Base-by-base conservation (phyloP, 2,888 invertebrate genomes). In the Amphipyra tragopoginis region DNA sequence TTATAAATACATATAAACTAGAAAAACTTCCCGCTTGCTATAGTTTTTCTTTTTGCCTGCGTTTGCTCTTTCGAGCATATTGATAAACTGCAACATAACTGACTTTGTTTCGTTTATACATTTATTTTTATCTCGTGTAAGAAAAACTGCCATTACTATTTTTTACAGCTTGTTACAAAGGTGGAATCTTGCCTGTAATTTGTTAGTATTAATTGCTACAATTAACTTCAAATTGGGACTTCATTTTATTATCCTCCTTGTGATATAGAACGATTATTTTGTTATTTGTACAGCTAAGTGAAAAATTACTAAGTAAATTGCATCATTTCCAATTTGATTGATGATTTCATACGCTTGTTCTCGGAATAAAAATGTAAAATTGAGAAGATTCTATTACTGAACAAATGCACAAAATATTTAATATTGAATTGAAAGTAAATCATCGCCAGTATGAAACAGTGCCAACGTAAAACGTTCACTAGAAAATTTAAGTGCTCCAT, bases 401-500 rank as follows among this genome's bases (percentile, higher is more conserved):
- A 49, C 29, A 51, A 48, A 45, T 67, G 40, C 38, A 55, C 13
- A 45, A 45, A 59, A 47, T 63, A 54, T 66, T 67, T 62, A 33
- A 54, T 54, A 66, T 61, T 40, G 43, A 42, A 57, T 65, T 55
- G 51, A 45, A 50, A 57, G 42, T 73, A 72, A 72, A 72, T 76
- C 71, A 58, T 59, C 42, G 40, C 34, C 54, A 55, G 55, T 69
- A 68, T 56, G 56, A 58, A 77, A 53, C 57, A 29, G 36, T 73
- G 77, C 59, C 63, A 68, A 61, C 57, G 45, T 43, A 48, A 72
- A 72, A 44, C 40, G 52, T 50, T 45, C 8, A 34, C 61, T 21
- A 52, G 52, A 50, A 60, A 61, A 68, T 61, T 50, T 52, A 54
- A 77, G 74, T 68, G 61, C 29, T 73, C 48, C 33, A 73, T 63